Percentiles rank a stretch among this genome's conserved stretches.
Evolutionary conservation across 2,113 vertebrate species (phyloP).

Genomic region (Eclectus roratus): DNA sequence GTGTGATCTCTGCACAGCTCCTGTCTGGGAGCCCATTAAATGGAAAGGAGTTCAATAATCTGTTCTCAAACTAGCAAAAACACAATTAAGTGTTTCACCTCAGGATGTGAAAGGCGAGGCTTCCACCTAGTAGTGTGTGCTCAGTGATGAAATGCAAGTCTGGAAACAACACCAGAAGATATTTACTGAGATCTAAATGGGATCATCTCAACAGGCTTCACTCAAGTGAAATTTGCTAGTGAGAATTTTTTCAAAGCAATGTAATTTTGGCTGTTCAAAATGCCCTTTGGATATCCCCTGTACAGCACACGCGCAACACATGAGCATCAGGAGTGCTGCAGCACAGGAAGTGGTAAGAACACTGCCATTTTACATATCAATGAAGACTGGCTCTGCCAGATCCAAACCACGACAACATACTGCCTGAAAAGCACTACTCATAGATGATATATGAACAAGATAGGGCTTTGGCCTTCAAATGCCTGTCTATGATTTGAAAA

Average conservation of each 20-base stretch:
- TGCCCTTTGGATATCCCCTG: background rate
- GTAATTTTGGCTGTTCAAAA: background rate
- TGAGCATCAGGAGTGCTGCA: background rate
- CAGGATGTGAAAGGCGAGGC: background rate
- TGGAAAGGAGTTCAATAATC: background rate
- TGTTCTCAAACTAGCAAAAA: background rate
- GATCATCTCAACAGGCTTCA: background rate
- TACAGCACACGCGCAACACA: background rate
- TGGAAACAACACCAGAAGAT: background rate
- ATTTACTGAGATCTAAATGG: background rate
- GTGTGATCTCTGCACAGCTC: background rate
- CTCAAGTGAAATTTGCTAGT: background rate
- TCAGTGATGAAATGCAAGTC: slow-evolving; percentile 5
- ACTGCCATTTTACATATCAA: background rate
- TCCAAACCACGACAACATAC: background rate
- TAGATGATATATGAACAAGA: background rate
- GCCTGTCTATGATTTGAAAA: background rate
- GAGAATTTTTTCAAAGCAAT: background rate
- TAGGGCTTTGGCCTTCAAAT: background rate
- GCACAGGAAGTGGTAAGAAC: background rate
- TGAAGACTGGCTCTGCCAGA: background rate
- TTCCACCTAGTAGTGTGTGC: background rate
- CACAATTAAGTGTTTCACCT: background rate
- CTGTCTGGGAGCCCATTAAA: background rate
- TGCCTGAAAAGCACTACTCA: background rate